A percentile compares a stretch with the other conserved stretches of the same genome.
Conservation (phyloP, 2,888 invertebrate species). For the Aphrophora alni region DNA sequence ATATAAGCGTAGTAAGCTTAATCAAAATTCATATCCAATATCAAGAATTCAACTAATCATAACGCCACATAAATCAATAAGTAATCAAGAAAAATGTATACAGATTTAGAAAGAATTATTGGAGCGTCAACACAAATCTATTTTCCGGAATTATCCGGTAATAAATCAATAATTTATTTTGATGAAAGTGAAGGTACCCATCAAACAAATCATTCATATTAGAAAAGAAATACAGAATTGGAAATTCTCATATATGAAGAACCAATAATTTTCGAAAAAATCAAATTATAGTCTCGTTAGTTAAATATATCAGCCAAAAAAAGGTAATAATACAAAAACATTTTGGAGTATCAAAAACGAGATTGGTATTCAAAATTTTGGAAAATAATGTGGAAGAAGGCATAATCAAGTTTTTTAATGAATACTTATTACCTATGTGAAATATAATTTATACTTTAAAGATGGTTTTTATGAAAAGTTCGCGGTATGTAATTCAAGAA, state of each 20-base stretch:
- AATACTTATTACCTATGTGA: neutral
- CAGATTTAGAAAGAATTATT: no score
- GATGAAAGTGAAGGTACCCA: neutral
- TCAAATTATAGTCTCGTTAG: neutral
- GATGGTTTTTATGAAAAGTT: neutral
- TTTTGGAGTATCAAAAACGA: neutral
- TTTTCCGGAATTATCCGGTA: no score
- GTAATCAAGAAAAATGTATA: no score
- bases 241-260: neutral
- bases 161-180: neutral
- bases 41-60: no score
- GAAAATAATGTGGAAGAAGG: neutral
- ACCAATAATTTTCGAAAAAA: neutral
- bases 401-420: neutral
- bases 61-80: no score
- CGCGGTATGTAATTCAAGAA: neutral
- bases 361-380: neutral
- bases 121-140: no score
- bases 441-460: neutral
- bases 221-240: neutral
- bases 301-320: neutral
- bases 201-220: neutral
- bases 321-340: neutral
- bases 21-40: no score
- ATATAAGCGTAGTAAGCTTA: no score